A percentile compares a stretch with the other conserved stretches of the same genome.
Evolutionary conservation across 1,140 invertebrate species (phyloP).

Genomic region (Hycleus cichorii): DNA sequence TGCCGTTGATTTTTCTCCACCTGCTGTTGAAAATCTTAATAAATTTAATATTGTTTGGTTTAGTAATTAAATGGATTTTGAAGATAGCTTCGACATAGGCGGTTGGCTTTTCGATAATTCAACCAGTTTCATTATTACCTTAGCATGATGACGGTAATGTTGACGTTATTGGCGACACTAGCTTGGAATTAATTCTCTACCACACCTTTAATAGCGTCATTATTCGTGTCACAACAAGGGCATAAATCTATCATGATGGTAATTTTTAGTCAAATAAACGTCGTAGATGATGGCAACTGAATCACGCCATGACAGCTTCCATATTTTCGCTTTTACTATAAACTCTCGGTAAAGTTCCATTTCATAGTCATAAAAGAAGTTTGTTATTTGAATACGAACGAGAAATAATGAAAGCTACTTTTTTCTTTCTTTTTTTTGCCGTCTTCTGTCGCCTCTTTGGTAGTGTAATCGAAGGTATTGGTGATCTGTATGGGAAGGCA

Average conservation of each 20-base stretch:
- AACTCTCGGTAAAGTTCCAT: conserved; percentile 20
- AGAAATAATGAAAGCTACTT: conserved; percentile 33
- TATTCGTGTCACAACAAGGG: conserved; percentile 16
- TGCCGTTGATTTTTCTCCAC: too few relatives aligned
- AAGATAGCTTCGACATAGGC: not conserved
- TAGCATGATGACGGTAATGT: too few relatives aligned
- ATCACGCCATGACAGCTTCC: conserved; percentile 19
- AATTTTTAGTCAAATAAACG: conserved; percentile 23
- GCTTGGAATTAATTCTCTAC: not conserved
- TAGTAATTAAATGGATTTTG: not conserved
- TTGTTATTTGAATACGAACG: conserved; percentile 35
- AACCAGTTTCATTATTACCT: too few relatives aligned
- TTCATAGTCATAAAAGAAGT: conserved; percentile 31
- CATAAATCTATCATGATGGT: conserved; percentile 16
- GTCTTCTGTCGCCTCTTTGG: too few relatives aligned
- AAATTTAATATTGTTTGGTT: too few relatives aligned
- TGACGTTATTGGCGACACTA: too few relatives aligned
- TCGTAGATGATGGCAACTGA: conserved; percentile 16
- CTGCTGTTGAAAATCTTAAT: not conserved
- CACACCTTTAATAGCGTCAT: conserved; percentile 13
- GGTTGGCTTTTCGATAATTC: too few relatives aligned
- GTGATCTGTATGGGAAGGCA: conserved; percentile 29
- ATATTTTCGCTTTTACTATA: conserved; percentile 17
- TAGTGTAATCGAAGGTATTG: conserved; percentile 21
- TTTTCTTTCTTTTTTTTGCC: too few relatives aligned